Evolutionary conservation across 2,797 vertebrate genomes (phyloP).

Genomic region (Pangasius sanitwongsei): DNA sequence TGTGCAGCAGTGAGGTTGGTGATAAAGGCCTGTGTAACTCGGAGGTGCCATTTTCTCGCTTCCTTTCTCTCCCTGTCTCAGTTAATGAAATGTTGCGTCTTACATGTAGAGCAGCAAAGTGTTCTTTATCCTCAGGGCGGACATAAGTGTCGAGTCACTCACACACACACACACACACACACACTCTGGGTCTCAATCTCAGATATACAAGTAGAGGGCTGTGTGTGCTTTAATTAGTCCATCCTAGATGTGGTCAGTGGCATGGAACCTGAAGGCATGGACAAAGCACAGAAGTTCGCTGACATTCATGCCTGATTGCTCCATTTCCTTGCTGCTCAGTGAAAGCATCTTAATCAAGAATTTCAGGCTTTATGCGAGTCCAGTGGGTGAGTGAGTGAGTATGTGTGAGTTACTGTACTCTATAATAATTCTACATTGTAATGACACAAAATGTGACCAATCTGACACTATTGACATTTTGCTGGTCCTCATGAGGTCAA

Average conservation of each 20-base stretch:
- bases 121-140: conserved; percentile 35
- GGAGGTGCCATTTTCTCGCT: conserved; percentile 22
- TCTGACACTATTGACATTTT: not conserved
- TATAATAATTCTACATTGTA: not conserved
- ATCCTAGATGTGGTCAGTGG: conserved; percentile 59
- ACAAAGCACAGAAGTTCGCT: conserved; percentile 53
- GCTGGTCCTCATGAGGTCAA: not conserved
- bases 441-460: not conserved
- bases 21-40: conserved; percentile 16
- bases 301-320: conserved; percentile 46
- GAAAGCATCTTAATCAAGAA: conserved; percentile 44
- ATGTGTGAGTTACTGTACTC: not conserved
- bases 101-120: conserved; percentile 26
- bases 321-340: conserved; percentile 42
- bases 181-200: conserved; percentile 9
- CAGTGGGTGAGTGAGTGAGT: not conserved
- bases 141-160: conserved; percentile 33
- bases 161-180: not conserved
- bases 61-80: not conserved
- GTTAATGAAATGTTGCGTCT: conserved; percentile 40
- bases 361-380: not conserved
- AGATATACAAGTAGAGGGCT: conserved; percentile 26
- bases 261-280: conserved; percentile 41
- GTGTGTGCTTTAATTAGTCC: conserved; percentile 65
- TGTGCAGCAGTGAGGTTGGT: conserved; percentile 7